These are phyloP conservation scores for Oncorhynchus mykiss DNA, from an alignment of 2,113 vertebrate genomes.

Conservation along the genomic window DNA sequence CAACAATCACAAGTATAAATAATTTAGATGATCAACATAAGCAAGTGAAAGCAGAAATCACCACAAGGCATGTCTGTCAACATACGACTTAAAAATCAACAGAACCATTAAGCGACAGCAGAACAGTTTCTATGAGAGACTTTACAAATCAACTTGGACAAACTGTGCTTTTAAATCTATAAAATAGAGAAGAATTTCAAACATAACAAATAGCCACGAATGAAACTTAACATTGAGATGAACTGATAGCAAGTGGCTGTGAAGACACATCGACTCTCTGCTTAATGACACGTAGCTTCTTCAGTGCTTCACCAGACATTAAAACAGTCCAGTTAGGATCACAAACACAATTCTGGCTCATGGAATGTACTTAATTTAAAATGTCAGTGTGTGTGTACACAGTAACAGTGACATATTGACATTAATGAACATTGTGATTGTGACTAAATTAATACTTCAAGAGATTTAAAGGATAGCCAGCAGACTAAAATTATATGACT, in stretches of 20 bases:
- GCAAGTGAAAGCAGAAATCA: conserved; percentile 29
- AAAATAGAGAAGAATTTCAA: neutral
- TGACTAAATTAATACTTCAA: too few relatives aligned
- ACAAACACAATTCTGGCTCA: conserved; percentile 24
- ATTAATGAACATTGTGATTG: too few relatives aligned
- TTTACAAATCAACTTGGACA: neutral
- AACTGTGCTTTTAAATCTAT: neutral
- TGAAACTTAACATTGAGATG: conserved; percentile 31
- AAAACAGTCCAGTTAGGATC: conserved; percentile 36
- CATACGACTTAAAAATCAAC: conserved; percentile 28
- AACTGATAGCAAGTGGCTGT: conserved; percentile 25
- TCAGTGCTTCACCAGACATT: conserved; percentile 11
- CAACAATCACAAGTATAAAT: conserved; percentile 43
- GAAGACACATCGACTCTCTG: conserved; percentile 64
- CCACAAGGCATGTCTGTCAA: conserved; percentile 8
- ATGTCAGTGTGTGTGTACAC: neutral
- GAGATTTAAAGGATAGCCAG: neutral
- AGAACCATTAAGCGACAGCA: conserved; percentile 34
- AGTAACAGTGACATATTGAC: too few relatives aligned
- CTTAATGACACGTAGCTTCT: conserved; percentile 35
- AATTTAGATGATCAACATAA: conserved; percentile 45
- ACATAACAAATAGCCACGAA: conserved; percentile 37
- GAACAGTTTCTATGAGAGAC: conserved; percentile 3
- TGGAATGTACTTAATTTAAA: conserved; percentile 43
- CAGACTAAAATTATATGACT: neutral